phyloP scores from a whole-genome alignment of 2,888 invertebrate genomes.

The Tromatobia lineatoria region DNA sequence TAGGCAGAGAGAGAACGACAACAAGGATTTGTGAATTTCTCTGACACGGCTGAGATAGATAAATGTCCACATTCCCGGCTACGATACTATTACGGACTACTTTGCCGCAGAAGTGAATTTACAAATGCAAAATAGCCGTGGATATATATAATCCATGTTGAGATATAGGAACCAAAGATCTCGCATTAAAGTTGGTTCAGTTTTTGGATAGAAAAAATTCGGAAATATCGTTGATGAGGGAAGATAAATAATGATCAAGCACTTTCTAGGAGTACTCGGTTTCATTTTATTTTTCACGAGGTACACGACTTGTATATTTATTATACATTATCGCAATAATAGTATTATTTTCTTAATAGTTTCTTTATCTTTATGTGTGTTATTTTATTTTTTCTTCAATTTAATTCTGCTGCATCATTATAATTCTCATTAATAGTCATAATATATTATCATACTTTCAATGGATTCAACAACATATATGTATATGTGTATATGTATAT shows the following conservation, averaged over 20 bases:
- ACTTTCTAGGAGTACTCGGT: slow-evolving; percentile 68
- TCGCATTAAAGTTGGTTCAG: neutral
- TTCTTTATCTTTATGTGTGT: slow-evolving; percentile 60
- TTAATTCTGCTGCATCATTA: slow-evolving; percentile 77
- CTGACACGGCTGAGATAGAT: too few relatives aligned
- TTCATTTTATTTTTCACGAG: slow-evolving; percentile 82
- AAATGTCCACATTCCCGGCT: too few relatives aligned
- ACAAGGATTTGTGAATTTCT: too few relatives aligned
- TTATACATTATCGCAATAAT: slow-evolving; percentile 83
- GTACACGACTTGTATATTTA: slow-evolving; percentile 82
- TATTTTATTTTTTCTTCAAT: slow-evolving; percentile 71
- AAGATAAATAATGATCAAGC: slow-evolving; percentile 15
- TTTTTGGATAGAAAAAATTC: neutral
- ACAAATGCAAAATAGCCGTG: too few relatives aligned
- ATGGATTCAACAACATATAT: slow-evolving; percentile 85
- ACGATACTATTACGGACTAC: too few relatives aligned
- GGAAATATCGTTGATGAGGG: neutral
- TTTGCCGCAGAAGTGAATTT: too few relatives aligned
- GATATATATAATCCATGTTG: too few relatives aligned
- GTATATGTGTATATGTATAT: slow-evolving; percentile 79
- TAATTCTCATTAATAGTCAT: slow-evolving; percentile 75
- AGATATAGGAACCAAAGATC: too few relatives aligned
- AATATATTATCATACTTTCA: slow-evolving; percentile 84
- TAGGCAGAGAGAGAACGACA: too few relatives aligned
- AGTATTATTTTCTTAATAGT: slow-evolving; percentile 79